phyloP scores from a whole-genome alignment of 2,888 invertebrate genomes.

The Lycaena phlaeas region DNA sequence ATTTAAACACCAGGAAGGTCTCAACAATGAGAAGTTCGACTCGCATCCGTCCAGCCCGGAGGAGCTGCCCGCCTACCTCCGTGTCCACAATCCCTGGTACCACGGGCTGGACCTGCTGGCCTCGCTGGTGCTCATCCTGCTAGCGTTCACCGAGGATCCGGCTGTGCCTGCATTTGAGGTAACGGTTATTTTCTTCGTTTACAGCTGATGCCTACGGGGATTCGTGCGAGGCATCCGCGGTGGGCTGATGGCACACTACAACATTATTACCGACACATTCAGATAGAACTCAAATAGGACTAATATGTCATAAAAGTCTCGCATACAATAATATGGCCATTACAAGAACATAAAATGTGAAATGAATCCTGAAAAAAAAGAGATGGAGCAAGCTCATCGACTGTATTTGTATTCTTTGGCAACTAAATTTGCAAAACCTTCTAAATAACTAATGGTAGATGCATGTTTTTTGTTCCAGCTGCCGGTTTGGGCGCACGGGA shows the following conservation, averaged over 20 bases:
- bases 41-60: conserved; percentile 88
- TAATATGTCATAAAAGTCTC: too few relatives aligned
- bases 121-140: conserved; percentile 79
- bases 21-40: conserved; percentile 92
- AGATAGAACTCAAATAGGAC: too few relatives aligned
- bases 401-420: not conserved
- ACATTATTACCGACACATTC: too few relatives aligned
- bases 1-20: conserved; percentile 79
- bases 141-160: conserved; percentile 88
- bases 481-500: conserved; percentile 85
- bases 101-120: conserved; percentile 85
- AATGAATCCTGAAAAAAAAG: too few relatives aligned
- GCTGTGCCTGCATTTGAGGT: conserved; percentile 82
- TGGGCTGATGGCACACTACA: too few relatives aligned
- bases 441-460: too few relatives aligned
- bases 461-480: conserved; percentile 63
- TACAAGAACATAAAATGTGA: too few relatives aligned
- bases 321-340: too few relatives aligned
- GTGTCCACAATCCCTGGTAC: conserved; percentile 91
- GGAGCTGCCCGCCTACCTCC: conserved; percentile 87
- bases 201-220: too few relatives aligned
- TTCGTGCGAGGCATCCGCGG: too few relatives aligned
- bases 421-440: too few relatives aligned
- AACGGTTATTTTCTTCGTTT: too few relatives aligned
- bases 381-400: not conserved